Conservation (phyloP, 1,140 invertebrate species). For the Brachionus angularis region DNA sequence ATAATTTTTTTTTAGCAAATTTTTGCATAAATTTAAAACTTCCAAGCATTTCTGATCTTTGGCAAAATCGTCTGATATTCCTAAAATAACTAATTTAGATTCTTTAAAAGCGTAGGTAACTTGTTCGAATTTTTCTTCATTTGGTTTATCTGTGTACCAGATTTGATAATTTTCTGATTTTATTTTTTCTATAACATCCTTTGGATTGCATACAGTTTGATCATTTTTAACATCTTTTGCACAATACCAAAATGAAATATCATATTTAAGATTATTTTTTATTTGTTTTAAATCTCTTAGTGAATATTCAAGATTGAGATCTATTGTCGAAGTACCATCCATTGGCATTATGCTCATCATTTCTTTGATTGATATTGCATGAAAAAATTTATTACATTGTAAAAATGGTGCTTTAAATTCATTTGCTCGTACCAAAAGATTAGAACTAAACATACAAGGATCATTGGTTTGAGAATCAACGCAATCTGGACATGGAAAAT, state of each 20-base stretch:
- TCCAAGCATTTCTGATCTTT: slow-evolving; percentile 13
- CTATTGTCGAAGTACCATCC: slow-evolving; percentile 51
- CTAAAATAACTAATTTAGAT: slow-evolving; percentile 19
- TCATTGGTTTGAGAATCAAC: slow-evolving; percentile 44
- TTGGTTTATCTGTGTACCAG: background rate
- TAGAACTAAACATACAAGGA: slow-evolving; percentile 48
- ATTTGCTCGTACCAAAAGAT: slow-evolving; percentile 50
- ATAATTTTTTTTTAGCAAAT: slow-evolving; percentile 26
- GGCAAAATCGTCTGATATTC: slow-evolving; percentile 27
- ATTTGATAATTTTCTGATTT: slow-evolving; percentile 34
- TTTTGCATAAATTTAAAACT: slow-evolving; percentile 1
- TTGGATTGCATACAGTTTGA: slow-evolving; percentile 47
- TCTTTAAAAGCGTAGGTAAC: slow-evolving; percentile 8
- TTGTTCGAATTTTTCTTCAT: background rate
- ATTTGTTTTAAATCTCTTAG: slow-evolving; percentile 50
- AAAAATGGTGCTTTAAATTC: slow-evolving; percentile 54
- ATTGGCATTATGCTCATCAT: slow-evolving; percentile 51
- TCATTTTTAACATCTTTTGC: slow-evolving; percentile 42
- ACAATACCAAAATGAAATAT: slow-evolving; percentile 51
- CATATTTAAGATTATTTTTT: slow-evolving; percentile 49
- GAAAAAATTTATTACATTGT: slow-evolving; percentile 56
- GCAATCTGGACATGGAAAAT: slow-evolving; percentile 55
- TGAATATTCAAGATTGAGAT: slow-evolving; percentile 52
- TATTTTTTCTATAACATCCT: slow-evolving; percentile 47
- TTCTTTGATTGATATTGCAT: slow-evolving; percentile 54